Percentiles rank a stretch among this genome's conserved stretches.
Conservation (phyloP, 2,797 vertebrate genomes). For the Ctenosaura bakeri region DNA sequence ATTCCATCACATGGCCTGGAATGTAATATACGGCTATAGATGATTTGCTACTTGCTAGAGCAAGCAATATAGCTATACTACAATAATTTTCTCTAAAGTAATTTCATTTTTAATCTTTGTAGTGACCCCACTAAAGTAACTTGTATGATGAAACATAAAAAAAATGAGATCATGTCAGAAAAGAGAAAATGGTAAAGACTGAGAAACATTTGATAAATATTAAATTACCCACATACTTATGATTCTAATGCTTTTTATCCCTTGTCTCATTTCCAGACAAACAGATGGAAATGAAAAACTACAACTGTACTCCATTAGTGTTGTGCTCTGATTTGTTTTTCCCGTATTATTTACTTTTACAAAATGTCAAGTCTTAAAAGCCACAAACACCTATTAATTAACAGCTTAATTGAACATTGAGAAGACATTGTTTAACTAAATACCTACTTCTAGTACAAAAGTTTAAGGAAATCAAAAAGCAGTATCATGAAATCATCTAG, state of each 20-base stretch:
- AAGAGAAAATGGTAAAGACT: constrained; percentile 5
- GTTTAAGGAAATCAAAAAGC: not conserved
- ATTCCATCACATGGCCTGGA: not conserved
- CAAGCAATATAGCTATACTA: not conserved
- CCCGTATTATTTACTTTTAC: constrained; percentile 15
- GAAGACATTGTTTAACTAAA: constrained; percentile 29
- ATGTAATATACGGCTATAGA: not conserved
- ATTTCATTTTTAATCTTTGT: not conserved
- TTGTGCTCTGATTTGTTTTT: not conserved
- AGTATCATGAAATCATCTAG: not conserved
- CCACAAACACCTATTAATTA: constrained; percentile 32
- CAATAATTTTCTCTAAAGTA: not conserved
- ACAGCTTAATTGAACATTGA: constrained; percentile 32
- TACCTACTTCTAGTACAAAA: not conserved
- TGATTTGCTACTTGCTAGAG: not conserved
- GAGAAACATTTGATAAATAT: constrained; percentile 2
- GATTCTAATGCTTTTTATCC: not conserved
- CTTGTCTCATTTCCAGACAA: not conserved
- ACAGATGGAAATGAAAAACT: constrained; percentile 16
- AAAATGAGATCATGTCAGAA: not conserved
- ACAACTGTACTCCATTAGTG: constrained; percentile 6
- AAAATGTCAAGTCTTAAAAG: constrained; percentile 40
- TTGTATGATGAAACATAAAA: not conserved
- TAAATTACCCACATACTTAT: not conserved
- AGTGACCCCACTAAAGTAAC: not conserved